phyloP scores from a whole-genome alignment of 2,888 invertebrate genomes.

The Plusia festucae region DNA sequence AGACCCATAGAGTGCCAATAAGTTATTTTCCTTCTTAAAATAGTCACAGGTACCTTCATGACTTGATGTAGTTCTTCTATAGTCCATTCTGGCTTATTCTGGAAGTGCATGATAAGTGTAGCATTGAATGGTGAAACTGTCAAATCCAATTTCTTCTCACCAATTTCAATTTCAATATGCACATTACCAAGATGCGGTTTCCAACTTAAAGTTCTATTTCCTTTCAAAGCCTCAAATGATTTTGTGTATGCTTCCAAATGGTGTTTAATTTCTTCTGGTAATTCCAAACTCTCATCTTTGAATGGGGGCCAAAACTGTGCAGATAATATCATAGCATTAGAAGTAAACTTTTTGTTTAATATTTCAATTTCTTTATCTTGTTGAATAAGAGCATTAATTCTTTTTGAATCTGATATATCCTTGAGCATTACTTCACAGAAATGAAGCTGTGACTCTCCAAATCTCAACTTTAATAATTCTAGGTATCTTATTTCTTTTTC shows the following conservation, averaged over 20 bases:
- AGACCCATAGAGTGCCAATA: conserved; percentile 98
- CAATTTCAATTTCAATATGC: conserved; percentile 96
- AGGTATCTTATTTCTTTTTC: conserved; percentile 97
- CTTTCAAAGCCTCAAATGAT: conserved; percentile 96
- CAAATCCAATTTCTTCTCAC: conserved; percentile 93
- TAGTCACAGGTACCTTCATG: conserved; percentile 96
- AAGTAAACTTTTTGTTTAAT: conserved; percentile 78
- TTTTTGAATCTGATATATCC: conserved; percentile 98
- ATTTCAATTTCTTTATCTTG: conserved; percentile 90
- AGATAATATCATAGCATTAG: conserved; percentile 96
- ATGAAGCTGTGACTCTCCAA: conserved; percentile 98
- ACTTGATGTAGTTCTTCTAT: conserved; percentile 95
- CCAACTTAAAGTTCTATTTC: conserved; percentile 98
- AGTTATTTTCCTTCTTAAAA: conserved; percentile 95
- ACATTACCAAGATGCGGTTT: conserved; percentile 98
- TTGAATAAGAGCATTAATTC: conserved; percentile 96
- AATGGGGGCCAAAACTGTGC: conserved; percentile 99
- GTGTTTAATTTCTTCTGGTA: conserved; percentile 94
- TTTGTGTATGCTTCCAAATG: conserved; percentile 96
- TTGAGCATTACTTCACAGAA: conserved; percentile 99
- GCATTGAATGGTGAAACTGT: conserved; percentile 98
- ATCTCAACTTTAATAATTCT: conserved; percentile 97
- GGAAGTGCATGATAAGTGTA: conserved; percentile 97
- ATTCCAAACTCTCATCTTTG: conserved; percentile 96
- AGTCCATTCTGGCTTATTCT: conserved; percentile 95